Evolutionary conservation across 1,140 invertebrate species (phyloP), one percentile per base, ranked within the genome.

Genomic region (Ceratosolen fusciceps): DNA sequence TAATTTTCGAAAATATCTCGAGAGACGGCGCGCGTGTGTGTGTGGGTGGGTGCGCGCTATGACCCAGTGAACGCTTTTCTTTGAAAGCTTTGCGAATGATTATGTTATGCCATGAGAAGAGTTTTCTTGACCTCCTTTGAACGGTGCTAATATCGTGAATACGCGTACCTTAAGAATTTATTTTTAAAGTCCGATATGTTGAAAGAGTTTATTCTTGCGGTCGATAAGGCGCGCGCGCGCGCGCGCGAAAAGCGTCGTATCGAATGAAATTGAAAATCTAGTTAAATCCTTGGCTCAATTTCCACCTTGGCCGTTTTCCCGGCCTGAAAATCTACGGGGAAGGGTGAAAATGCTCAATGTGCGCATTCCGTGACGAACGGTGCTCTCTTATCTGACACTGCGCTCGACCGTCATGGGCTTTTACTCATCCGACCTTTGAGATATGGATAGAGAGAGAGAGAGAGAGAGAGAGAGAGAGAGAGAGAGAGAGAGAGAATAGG

Each of bases 51-150:
- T 56, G 43, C n/a, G 14, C 10, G 26, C 49, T 39, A 54, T 72
- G 77, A 79, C 77, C 77, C 70, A 79, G 56, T 79, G 43, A 72
- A 29, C 54, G 68, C 77, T 71, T 78, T 78, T 72, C 77, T 78
- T 78, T 72, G 77, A 78, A 47, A 56, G 65, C 31, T 39, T 43
- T 34, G 39, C 74, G 60, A 65, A 31, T n/a, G n/a, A n/a, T n/a
- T 62, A 24, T 16, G 43, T 31, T 54, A 43, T 47, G 31, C 29
- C 58, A 68, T 70, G 37, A 77, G 60, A n/a, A n/a, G 58, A 65
- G 54, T 37, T 72, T 65, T 60, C 37, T 43, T 34, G 49, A 70
- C 75, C 65, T 58, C 14, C 31, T 77, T 68, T 14, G 2, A 12
- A 12, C 34, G 21, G 3, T 26, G 29, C 8, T 10, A 19, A 67